Evolutionary conservation across 2,888 invertebrate species (phyloP).

Genomic region (Ephialtes manifestator): DNA sequence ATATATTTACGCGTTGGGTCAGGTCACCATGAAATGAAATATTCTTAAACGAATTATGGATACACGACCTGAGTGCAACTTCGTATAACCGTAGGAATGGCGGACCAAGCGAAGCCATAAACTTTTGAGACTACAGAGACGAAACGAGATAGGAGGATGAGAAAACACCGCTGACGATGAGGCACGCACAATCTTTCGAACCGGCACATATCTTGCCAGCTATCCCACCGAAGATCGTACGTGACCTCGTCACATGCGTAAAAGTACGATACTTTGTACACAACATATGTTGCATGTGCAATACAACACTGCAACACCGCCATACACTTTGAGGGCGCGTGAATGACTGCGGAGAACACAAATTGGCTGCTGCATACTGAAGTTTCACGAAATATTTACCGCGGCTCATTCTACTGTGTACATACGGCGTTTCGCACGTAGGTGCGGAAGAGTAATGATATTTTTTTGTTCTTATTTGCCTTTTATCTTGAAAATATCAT

Average conservation of each 20-base stretch:
- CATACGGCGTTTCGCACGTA: constrained; percentile 39
- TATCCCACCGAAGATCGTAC: constrained; percentile 23
- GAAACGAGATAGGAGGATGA: constrained; percentile 5
- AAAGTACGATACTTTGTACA: constrained; percentile 48
- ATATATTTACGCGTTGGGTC: constrained; percentile 39
- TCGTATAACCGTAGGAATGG: not conserved
- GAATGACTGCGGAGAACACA: constrained; percentile 34
- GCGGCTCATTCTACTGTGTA: constrained; percentile 17
- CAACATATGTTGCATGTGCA: not conserved
- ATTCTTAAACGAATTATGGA: constrained; percentile 41
- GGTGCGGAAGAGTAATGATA: constrained; percentile 51
- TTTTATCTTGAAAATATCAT: constrained; percentile 25
- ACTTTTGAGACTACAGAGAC: constrained; percentile 30
- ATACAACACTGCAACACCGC: not conserved
- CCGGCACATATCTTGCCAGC: constrained; percentile 19
- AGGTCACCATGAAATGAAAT: constrained; percentile 34
- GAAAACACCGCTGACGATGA: constrained; percentile 5
- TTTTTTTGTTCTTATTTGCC: not conserved
- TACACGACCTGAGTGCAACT: constrained; percentile 1
- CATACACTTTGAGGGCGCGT: constrained; percentile 19
- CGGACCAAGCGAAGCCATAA: constrained; percentile 21
- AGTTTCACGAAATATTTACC: constrained; percentile 10
- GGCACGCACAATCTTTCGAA: constrained; percentile 28
- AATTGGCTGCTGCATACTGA: constrained; percentile 47
- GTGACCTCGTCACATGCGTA: constrained; percentile 56